These are phyloP conservation scores for Diadumene lineata DNA, from an alignment of 92 coral and sea anemone species.

Conservation along the genomic window DNA sequence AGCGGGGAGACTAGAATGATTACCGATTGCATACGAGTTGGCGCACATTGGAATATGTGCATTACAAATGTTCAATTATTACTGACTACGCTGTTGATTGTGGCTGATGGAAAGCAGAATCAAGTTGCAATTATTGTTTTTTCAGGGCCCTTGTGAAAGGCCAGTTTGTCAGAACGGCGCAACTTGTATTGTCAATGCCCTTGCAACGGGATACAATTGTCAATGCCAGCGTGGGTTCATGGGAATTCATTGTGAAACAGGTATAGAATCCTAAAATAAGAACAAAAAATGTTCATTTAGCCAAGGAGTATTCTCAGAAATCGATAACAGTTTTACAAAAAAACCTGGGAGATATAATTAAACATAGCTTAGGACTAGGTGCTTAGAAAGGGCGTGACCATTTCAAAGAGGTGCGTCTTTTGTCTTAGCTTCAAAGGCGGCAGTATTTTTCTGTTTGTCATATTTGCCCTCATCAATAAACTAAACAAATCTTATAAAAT, in stretches of 20 bases:
- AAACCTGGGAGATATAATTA: neutral
- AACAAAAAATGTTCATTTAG: neutral
- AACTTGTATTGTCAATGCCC: neutral
- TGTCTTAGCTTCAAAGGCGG: neutral
- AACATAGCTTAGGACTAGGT: too few relatives aligned
- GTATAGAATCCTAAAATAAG: neutral
- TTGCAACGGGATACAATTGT: constrained; percentile 19
- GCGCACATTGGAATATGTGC: too few relatives aligned
- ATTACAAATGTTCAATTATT: too few relatives aligned
- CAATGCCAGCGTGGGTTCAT: constrained; percentile 19
- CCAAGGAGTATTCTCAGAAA: neutral
- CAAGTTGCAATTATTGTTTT: neutral
- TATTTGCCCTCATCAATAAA: too few relatives aligned
- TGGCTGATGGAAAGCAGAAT: too few relatives aligned
- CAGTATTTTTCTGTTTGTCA: too few relatives aligned
- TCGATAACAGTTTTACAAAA: neutral
- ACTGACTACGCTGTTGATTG: too few relatives aligned
- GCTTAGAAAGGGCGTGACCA: too few relatives aligned
- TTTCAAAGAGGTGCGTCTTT: too few relatives aligned
- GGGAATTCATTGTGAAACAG: constrained; percentile 33
- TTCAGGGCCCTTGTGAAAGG: constrained; percentile 21
- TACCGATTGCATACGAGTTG: too few relatives aligned
- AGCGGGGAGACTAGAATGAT: too few relatives aligned
- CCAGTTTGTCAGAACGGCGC: constrained; percentile 9
- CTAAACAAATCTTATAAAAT: too few relatives aligned